Evolutionary conservation across 2,797 vertebrate species (phyloP).

Genomic region (Tadarida brasiliensis): DNA sequence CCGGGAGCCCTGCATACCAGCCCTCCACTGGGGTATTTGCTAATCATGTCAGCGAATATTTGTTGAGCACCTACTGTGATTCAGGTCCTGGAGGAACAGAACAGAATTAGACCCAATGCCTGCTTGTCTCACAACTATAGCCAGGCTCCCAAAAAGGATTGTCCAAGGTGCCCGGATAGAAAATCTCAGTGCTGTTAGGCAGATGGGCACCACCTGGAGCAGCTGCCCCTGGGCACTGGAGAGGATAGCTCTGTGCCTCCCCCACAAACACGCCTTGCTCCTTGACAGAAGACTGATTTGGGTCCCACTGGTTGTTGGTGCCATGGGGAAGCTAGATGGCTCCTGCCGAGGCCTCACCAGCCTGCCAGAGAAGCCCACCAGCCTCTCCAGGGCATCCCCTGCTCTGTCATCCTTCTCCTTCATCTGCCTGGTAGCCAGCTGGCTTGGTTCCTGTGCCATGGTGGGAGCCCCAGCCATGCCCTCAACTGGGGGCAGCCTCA

Average conservation of each 20-base stretch:
- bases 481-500: not conserved
- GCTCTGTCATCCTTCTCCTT: too few species aligned
- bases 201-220: not conserved
- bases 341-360: not conserved
- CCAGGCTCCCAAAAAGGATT: not conserved
- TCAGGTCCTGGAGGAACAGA: not conserved
- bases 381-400: not conserved
- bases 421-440: accelerated
- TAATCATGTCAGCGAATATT: not conserved
- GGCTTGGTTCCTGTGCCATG: too few species aligned
- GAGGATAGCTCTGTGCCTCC: not conserved
- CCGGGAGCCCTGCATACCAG: accelerated
- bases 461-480: not conserved
- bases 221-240: not conserved
- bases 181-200: not conserved
- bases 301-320: not conserved
- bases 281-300: not conserved
- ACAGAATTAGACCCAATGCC: not conserved
- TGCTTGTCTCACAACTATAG: not conserved
- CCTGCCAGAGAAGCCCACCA: not conserved
- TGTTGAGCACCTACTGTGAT: not conserved
- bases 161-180: not conserved
- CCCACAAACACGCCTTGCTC: not conserved
- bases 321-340: not conserved
- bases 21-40: too few species aligned